Evolutionary conservation across 2,113 vertebrate species (phyloP).

Genomic region (Uria aalge): DNA sequence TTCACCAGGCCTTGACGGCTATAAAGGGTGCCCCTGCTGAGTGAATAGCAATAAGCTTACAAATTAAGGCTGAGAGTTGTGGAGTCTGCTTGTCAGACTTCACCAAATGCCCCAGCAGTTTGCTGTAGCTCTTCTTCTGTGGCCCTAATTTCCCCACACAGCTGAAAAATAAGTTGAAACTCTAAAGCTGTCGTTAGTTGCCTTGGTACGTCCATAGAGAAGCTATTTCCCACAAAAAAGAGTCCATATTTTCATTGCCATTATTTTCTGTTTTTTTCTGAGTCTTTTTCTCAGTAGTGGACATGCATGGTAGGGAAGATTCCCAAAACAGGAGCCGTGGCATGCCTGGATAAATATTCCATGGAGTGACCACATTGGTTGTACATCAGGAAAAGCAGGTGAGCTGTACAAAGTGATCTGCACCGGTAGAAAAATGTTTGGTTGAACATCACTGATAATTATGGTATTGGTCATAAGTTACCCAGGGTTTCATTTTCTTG

Average conservation of each 20-base stretch:
- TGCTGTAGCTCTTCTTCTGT: neutral
- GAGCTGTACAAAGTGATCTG: neutral
- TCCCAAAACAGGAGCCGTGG: neutral
- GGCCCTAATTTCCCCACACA: neutral
- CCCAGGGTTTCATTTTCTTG: neutral
- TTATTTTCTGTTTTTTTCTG: neutral
- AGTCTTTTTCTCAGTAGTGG: neutral
- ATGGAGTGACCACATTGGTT: no score
- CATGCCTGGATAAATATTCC: neutral
- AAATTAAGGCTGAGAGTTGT: neutral
- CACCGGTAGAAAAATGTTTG: fast-evolving
- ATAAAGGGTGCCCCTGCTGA: neutral
- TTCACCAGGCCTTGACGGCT: neutral
- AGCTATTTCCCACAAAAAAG: neutral
- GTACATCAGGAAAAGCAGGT: neutral
- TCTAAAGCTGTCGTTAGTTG: fast-evolving
- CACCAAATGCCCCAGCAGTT: neutral
- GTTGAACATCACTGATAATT: neutral
- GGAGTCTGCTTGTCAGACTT: neutral
- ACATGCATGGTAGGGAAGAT: neutral
- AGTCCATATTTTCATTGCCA: neutral
- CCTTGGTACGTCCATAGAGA: neutral
- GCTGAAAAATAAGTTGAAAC: neutral
- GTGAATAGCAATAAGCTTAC: neutral
- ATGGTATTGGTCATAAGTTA: neutral